Conservation (phyloP, 2,888 invertebrate species). For the Galerucella nymphaeae region DNA sequence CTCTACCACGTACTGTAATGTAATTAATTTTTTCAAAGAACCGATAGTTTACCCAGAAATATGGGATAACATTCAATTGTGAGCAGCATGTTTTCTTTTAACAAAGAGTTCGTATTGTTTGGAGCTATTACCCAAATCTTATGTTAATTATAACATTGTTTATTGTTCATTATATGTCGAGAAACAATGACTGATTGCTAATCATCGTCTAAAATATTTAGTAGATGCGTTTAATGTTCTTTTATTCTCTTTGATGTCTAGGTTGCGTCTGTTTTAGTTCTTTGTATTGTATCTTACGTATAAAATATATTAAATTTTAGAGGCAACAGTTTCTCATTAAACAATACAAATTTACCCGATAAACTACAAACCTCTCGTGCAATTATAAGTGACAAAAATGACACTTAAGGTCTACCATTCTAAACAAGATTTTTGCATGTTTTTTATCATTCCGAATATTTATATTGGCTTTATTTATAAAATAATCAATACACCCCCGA, state of each 20-base stretch:
- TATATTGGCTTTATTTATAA: too few species aligned
- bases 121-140: background rate
- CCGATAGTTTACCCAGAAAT: background rate
- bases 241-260: background rate
- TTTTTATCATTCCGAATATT: too few species aligned
- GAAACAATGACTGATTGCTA: background rate
- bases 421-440: too few species aligned
- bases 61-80: background rate
- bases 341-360: too few species aligned
- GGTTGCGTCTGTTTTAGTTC: background rate
- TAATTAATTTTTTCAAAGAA: slow-evolving; percentile 3
- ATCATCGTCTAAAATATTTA: background rate
- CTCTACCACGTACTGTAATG: background rate
- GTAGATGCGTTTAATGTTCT: background rate
- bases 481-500: too few species aligned
- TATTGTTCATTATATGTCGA: background rate
- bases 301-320: background rate
- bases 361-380: too few species aligned
- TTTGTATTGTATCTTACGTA: background rate
- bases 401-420: too few species aligned
- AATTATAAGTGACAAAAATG: too few species aligned
- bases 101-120: slow-evolving; percentile 3
- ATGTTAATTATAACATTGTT: slow-evolving; percentile 5
- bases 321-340: too few species aligned
- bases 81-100: background rate